phyloP scores from a whole-genome alignment of 2,888 invertebrate species.

The Drosophila mimetica region DNA sequence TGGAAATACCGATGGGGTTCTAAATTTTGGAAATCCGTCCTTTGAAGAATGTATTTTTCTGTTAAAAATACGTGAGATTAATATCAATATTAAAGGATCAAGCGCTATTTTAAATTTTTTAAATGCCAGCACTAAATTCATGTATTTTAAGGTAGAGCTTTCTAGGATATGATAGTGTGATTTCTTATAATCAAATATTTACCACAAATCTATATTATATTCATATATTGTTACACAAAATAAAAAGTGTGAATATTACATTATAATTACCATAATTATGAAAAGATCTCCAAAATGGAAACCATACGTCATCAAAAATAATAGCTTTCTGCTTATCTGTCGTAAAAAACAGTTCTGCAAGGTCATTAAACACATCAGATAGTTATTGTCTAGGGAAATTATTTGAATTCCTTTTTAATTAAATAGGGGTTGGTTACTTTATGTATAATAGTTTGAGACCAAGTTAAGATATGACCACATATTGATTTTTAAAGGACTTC shows the following conservation, averaged over 20 bases:
- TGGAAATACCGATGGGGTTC: not conserved
- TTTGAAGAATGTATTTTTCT: not conserved
- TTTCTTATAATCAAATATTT: no score
- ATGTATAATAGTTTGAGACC: not conserved
- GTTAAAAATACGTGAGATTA: not conserved
- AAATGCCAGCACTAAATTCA: no score
- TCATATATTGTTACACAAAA: not conserved
- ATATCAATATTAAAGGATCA: no score
- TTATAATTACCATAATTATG: conserved; percentile 1
- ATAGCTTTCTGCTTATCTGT: not conserved
- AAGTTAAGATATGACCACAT: not conserved
- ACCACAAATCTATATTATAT: no score
- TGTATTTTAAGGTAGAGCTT: no score
- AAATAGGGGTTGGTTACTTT: not conserved
- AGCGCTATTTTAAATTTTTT: no score
- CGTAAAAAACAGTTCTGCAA: conserved; percentile 13
- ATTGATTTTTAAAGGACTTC: not conserved
- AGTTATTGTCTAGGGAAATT: conserved; percentile 10
- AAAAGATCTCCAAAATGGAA: conserved; percentile 1
- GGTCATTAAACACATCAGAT: conserved; percentile 11
- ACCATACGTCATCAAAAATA: conserved; percentile 8
- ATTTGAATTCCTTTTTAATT: conserved; percentile 6
- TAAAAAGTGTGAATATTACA: not conserved
- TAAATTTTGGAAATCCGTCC: not conserved
- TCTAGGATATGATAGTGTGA: no score